Conservation (phyloP, 2,797 vertebrate species). For the Chelonia mydas region DNA sequence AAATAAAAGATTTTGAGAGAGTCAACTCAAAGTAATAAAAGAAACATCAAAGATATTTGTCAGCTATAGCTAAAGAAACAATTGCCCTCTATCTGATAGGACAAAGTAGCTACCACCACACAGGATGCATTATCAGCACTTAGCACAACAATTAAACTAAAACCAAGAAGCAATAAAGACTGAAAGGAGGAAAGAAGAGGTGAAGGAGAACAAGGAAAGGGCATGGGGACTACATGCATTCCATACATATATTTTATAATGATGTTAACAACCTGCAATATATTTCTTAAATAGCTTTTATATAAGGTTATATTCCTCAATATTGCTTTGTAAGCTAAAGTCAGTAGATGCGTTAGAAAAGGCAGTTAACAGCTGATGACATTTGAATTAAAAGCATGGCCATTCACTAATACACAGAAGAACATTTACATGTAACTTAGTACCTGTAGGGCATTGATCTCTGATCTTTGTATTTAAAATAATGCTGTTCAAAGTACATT, state of each 20-base stretch:
- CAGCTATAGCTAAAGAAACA: slow-evolving; percentile 27
- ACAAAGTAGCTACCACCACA: background rate
- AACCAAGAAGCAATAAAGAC: background rate
- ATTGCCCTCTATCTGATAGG: slow-evolving; percentile 8
- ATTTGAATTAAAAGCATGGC: background rate
- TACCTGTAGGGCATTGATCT: background rate
- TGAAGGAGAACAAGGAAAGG: background rate
- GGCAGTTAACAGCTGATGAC: background rate
- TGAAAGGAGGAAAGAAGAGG: background rate
- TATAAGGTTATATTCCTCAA: background rate
- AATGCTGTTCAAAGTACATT: background rate
- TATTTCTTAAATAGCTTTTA: slow-evolving; percentile 14
- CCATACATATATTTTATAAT: background rate
- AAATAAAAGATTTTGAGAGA: background rate
- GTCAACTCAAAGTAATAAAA: background rate
- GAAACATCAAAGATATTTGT: slow-evolving; percentile 1
- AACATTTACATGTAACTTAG: background rate
- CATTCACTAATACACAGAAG: background rate
- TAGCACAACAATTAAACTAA: background rate
- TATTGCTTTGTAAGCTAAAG: background rate
- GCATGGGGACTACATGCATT: background rate
- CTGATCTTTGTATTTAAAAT: background rate
- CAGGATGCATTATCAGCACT: background rate
- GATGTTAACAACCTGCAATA: background rate
- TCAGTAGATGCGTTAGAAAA: background rate